phyloP scores from a whole-genome alignment of 2,888 invertebrate species.

The Agriopis aurantiaria region DNA sequence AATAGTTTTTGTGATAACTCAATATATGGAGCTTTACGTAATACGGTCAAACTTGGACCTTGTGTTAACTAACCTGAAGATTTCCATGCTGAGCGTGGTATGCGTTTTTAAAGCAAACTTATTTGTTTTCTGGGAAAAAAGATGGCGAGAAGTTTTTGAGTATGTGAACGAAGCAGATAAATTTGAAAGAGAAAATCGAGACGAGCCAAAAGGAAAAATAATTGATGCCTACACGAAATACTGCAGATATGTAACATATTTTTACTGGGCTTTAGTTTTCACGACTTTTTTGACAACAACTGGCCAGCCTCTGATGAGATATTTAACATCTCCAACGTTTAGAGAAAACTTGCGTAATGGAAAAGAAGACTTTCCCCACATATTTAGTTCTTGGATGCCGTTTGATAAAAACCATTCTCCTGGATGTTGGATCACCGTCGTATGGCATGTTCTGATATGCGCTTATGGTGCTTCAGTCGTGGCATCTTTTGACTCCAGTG shows the following conservation, averaged over 20 bases:
- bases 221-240: constrained; percentile 69
- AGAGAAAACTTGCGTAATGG: constrained; percentile 66
- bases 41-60: constrained; percentile 69
- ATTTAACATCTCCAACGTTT: constrained; percentile 60
- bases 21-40: constrained; percentile 71
- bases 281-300: constrained; percentile 63
- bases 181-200: constrained; percentile 63
- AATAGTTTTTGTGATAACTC: constrained; percentile 67
- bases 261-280: constrained; percentile 73
- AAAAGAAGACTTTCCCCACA: constrained; percentile 70
- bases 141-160: constrained; percentile 67
- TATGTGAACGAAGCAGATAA: constrained; percentile 71
- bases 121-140: constrained; percentile 67
- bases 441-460: constrained; percentile 64
- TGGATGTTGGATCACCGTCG: constrained; percentile 70
- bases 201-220: constrained; percentile 55
- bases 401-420: constrained; percentile 71
- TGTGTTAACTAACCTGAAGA: constrained; percentile 72
- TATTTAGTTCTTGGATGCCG: constrained; percentile 78
- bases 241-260: constrained; percentile 66
- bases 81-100: constrained; percentile 75
- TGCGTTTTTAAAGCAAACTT: constrained; percentile 69
- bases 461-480: constrained; percentile 66
- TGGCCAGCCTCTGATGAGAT: constrained; percentile 64
- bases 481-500: constrained; percentile 68